Percentiles rank a stretch among this genome's conserved stretches.
Evolutionary conservation across 2,888 invertebrate species (phyloP).

Genomic region (Hemaris fuciformis): DNA sequence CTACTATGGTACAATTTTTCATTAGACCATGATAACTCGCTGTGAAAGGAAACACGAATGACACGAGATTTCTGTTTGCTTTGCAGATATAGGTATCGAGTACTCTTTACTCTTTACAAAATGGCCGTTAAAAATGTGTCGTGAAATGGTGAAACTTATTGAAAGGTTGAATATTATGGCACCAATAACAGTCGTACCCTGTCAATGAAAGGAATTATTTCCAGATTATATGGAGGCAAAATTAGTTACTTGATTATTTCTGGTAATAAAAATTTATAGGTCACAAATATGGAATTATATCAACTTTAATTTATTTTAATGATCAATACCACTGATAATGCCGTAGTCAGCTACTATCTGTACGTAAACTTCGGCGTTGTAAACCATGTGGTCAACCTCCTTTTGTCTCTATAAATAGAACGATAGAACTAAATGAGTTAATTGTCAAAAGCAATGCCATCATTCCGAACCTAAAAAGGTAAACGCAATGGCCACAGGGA

Average conservation of each 20-base stretch:
- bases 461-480: not conserved
- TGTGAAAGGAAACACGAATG: constrained; percentile 47
- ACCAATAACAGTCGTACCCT: too few relatives aligned
- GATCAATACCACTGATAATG: too few relatives aligned
- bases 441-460: not conserved
- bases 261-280: too few relatives aligned
- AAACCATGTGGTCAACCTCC: not conserved
- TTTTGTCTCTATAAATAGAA: not conserved
- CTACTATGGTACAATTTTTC: constrained; percentile 42
- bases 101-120: too few relatives aligned
- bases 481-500: not conserved
- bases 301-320: too few relatives aligned
- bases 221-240: too few relatives aligned
- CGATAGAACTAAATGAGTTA: not conserved
- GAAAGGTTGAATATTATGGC: not conserved
- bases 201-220: too few relatives aligned
- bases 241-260: too few relatives aligned
- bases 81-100: not conserved
- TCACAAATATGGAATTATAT: too few relatives aligned
- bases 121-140: too few relatives aligned
- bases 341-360: too few relatives aligned
- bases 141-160: not conserved
- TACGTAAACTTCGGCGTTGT: too few relatives aligned
- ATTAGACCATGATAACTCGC: constrained; percentile 29
- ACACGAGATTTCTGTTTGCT: constrained; percentile 17